phyloP scores from a whole-genome alignment of 2,797 vertebrate species.

The Manis javanica region DNA sequence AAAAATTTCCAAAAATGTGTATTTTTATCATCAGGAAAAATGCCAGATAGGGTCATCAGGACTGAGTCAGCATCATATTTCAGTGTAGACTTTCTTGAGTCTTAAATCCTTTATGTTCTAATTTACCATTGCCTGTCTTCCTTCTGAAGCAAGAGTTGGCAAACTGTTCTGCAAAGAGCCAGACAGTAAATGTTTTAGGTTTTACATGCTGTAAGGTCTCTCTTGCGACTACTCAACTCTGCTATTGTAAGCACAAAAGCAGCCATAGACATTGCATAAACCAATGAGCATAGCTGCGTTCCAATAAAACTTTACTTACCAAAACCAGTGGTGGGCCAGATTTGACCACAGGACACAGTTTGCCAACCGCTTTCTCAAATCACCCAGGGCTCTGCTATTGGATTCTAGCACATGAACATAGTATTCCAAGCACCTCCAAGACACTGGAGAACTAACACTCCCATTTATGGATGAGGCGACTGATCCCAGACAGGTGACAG shows the following conservation, averaged over 20 bases:
- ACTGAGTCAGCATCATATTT: not conserved
- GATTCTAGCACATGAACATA: not conserved
- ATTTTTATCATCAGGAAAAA: not conserved
- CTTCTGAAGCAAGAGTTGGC: not conserved
- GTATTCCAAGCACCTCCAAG: not conserved
- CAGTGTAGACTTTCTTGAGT: not conserved
- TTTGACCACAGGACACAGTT: not conserved
- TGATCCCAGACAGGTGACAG: not conserved
- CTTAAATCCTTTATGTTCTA: not conserved
- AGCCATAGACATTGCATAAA: not conserved
- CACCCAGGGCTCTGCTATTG: not conserved
- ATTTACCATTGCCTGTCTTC: not conserved
- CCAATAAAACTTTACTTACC: constrained; percentile 12
- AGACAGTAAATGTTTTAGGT: not conserved
- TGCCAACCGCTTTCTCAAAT: not conserved
- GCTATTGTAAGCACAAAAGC: not conserved
- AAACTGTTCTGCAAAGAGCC: not conserved
- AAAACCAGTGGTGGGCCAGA: not conserved
- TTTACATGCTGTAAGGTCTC: not conserved
- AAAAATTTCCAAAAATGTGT: not conserved
- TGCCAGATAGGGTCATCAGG: not conserved
- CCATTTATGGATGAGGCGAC: not conserved
- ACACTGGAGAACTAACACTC: not conserved
- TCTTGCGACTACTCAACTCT: not conserved
- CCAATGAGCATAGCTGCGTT: not conserved